phyloP scores from a whole-genome alignment of 2,797 vertebrate species.

The Dendrocincla tyrannina region DNA sequence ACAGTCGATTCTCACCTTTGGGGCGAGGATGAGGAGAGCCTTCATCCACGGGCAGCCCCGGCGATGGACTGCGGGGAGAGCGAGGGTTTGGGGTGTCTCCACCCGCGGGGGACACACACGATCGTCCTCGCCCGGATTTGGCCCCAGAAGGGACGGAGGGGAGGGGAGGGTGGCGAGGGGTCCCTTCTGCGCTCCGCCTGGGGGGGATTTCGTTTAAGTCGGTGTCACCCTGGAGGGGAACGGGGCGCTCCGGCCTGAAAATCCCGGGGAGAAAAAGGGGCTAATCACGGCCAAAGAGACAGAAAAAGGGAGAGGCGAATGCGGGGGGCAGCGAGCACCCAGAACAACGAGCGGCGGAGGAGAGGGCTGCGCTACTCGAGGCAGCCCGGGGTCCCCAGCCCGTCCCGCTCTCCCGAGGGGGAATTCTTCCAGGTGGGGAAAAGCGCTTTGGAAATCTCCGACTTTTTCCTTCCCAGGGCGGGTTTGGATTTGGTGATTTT shows the following conservation, averaged over 20 bases:
- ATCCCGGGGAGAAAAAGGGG: background rate
- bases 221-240: background rate
- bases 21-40: background rate
- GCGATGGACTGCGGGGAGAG: background rate
- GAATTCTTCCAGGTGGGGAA: background rate
- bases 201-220: background rate
- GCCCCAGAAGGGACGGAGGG: background rate
- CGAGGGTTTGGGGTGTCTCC: background rate
- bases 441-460: background rate
- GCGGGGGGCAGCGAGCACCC: background rate
- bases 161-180: no score
- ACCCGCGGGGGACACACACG: background rate
- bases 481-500: background rate
- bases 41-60: background rate
- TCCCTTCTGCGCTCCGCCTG: background rate
- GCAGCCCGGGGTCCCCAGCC: background rate
- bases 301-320: background rate
- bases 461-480: background rate
- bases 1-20: accelerated
- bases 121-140: background rate
- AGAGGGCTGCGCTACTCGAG: background rate
- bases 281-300: background rate
- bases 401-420: background rate
- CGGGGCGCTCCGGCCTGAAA: background rate
- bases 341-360: background rate